phyloP scores from a whole-genome alignment of 2,113 vertebrate species.

The Enhydra lutris region DNA sequence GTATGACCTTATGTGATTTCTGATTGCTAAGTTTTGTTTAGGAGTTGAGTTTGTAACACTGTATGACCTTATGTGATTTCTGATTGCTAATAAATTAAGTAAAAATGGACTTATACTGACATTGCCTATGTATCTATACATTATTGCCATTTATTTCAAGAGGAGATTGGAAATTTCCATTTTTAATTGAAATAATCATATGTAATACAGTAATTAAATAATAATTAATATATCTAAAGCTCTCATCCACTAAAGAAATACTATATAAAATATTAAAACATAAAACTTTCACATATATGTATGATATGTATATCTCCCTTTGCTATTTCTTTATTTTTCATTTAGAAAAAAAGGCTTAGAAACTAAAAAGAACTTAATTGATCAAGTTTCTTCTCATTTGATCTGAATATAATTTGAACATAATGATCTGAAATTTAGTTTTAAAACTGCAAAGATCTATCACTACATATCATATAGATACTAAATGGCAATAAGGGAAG shows the following conservation, averaged over 20 bases:
- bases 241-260: not conserved
- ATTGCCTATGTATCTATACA: not conserved
- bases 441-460: not conserved
- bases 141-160: not conserved
- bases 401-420: not conserved
- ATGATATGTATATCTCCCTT: not conserved
- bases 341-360: not conserved
- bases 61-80: not conserved
- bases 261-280: not conserved
- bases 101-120: not conserved
- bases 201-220: not conserved
- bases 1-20: not conserved
- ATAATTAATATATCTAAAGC: not conserved
- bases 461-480: not conserved
- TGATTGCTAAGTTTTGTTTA: not conserved
- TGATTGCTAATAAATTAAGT: not conserved
- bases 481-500: not conserved
- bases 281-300: not conserved
- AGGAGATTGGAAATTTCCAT: not conserved
- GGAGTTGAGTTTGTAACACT: not conserved
- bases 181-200: conserved; percentile 11
- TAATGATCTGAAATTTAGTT: not conserved
- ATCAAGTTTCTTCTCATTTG: not conserved
- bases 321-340: not conserved
- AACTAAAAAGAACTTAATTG: not conserved